Percentiles rank a stretch among this genome's conserved stretches.
phyloP scores from a whole-genome alignment of 2,113 vertebrate genomes.

The Phalacrocorax brasilianus region DNA sequence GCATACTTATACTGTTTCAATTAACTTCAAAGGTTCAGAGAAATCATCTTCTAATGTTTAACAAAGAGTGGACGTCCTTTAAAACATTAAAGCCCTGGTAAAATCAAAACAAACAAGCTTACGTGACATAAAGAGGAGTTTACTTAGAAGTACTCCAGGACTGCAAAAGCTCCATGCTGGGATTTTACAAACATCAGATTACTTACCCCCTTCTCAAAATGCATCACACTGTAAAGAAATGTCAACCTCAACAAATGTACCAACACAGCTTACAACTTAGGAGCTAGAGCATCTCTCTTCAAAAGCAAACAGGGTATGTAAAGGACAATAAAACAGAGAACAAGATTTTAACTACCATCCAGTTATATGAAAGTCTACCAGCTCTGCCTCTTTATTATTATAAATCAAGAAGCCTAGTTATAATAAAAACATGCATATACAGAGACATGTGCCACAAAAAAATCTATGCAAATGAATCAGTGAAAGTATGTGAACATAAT shows the following conservation, averaged over 20 bases:
- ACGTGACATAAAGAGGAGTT: not conserved
- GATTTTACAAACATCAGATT: not conserved
- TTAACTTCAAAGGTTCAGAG: slow-evolving; percentile 5
- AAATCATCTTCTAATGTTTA: not conserved
- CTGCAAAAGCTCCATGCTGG: not conserved
- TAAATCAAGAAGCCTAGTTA: not conserved
- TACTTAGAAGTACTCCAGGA: not conserved
- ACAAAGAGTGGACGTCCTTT: not conserved
- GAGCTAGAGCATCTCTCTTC: not conserved
- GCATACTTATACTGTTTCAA: not conserved
- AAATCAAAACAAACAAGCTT: slow-evolving; percentile 8
- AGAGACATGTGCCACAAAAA: not conserved
- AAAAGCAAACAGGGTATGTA: not conserved
- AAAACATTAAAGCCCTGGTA: not conserved
- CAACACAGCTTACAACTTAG: not conserved
- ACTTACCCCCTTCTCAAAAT: slow-evolving; percentile 13
- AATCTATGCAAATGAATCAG: not conserved
- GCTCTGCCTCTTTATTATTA: not conserved
- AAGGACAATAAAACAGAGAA: not conserved
- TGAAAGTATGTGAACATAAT: not conserved
- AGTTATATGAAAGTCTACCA: not conserved
- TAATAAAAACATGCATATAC: not conserved
- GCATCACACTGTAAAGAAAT: not conserved
- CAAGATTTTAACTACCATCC: not conserved
- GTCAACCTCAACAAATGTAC: not conserved